Evolutionary conservation across 2,888 invertebrate genomes (phyloP).

Genomic region (Mythimna vitellina): DNA sequence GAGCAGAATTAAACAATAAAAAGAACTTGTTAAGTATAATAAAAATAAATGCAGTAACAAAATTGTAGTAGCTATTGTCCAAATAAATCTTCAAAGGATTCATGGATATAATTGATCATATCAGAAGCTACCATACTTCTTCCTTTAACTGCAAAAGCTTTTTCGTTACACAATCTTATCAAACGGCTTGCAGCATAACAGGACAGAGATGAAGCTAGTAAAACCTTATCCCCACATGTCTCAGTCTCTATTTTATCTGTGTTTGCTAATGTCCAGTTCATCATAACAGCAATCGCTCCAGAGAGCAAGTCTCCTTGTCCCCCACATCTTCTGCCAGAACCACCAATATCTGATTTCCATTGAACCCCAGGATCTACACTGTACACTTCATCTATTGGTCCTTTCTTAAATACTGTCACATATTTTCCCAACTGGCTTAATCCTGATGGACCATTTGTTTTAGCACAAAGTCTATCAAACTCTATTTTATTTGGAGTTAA

Average conservation of each 20-base stretch:
- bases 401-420: slow-evolving; percentile 94
- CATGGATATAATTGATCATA: slow-evolving; percentile 96
- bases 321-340: slow-evolving; percentile 97
- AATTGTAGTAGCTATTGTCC: slow-evolving; percentile 66
- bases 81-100: slow-evolving; percentile 91
- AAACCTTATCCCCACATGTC: slow-evolving; percentile 73
- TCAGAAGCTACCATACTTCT: slow-evolving; percentile 97
- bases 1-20: background rate
- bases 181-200: slow-evolving; percentile 96
- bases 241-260: slow-evolving; percentile 69
- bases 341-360: slow-evolving; percentile 92
- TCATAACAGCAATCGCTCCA: slow-evolving; percentile 96
- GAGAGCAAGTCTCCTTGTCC: slow-evolving; percentile 99
- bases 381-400: slow-evolving; percentile 92
- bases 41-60: slow-evolving; percentile 29
- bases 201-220: slow-evolving; percentile 92
- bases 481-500: slow-evolving; percentile 98
- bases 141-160: slow-evolving; percentile 94
- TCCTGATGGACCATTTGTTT: slow-evolving; percentile 89
- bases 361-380: slow-evolving; percentile 85
- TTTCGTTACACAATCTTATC: slow-evolving; percentile 94
- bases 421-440: slow-evolving; percentile 89
- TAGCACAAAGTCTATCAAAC: slow-evolving; percentile 94
- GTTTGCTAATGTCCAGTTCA: slow-evolving; percentile 93
- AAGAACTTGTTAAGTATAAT: background rate